Conservation (phyloP, 2,113 vertebrate species). For the Melanerpes aurifrons region DNA sequence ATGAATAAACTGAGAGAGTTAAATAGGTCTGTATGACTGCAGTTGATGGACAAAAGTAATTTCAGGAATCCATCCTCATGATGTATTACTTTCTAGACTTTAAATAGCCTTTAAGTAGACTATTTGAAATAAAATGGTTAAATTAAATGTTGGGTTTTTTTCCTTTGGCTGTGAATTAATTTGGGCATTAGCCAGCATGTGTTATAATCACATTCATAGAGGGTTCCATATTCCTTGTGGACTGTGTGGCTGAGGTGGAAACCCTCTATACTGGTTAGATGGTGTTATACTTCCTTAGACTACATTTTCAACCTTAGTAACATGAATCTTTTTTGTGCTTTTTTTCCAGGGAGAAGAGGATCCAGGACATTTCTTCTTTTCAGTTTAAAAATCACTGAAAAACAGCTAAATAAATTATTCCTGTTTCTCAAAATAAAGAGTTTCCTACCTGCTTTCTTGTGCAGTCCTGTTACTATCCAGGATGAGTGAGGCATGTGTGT, state of each 20-base stretch:
- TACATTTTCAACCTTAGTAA: slow-evolving; percentile 12
- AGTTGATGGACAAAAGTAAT: neutral
- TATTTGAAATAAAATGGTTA: neutral
- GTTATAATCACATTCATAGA: neutral
- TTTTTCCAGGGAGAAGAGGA: slow-evolving; percentile 69
- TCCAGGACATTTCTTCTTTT: slow-evolving; percentile 10
- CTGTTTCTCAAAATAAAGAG: slow-evolving; percentile 46
- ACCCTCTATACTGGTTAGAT: neutral
- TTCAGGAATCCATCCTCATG: neutral
- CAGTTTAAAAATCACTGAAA: neutral
- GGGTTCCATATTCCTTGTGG: neutral
- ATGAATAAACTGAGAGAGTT: neutral
- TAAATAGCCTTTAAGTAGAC: slow-evolving; percentile 2
- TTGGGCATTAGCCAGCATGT: neutral
- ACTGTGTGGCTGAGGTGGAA: neutral
- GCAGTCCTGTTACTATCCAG: slow-evolving; percentile 17
- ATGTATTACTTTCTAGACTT: neutral
- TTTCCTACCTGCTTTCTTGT: slow-evolving; percentile 43
- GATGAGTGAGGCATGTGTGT: neutral
- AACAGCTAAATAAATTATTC: slow-evolving; percentile 43
- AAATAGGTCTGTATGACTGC: neutral
- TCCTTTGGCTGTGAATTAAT: neutral
- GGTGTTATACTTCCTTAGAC: neutral
- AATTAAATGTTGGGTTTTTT: neutral
- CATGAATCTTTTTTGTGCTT: neutral